Evolutionary conservation across 2,888 invertebrate genomes (phyloP), one percentile per base, ranked within the genome.

Genomic region (Cerceris ruficornis): DNA sequence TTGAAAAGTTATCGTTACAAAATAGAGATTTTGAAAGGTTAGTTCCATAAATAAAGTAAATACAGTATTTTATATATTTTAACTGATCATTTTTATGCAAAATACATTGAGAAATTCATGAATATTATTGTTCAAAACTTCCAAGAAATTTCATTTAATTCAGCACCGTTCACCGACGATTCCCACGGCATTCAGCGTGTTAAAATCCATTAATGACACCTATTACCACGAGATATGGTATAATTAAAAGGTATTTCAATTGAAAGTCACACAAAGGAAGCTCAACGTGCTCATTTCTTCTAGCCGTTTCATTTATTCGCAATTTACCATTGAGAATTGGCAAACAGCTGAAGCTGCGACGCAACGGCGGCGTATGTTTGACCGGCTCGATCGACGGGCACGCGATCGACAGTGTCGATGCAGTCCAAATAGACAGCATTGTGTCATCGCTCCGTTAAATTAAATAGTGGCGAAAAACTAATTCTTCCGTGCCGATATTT

Each of bases 361-460:
- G 69, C 41, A 82, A 60, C 14, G 78, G 49, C 50, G 83, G 67
- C 64, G 75, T 67, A 69, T 70, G 59, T 72, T 79, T 72, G 79
- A 46, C 52, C 13, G 80, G 69, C 41, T 84, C 83, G 81, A 81
- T 78, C 61, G 87, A 77, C 39, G 84, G 81, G 52, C 86, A 85
- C 28, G 86, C 87, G 74, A 89, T 85, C 85, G 90, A 90, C 85
- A 90, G 54, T 50, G 88, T 86, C 85, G 88, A 89, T 61, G 87
- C 89, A 55, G 88, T 89, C 86, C 89, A 86, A 65, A 90, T 90
- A 54, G 90, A 90, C 72, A 90, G 78, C 90, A 90, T 90, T 75
- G 80, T 87, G 78, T 81, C 87, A 88, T 88, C 65, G 62, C 65
- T 77, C 1, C 17, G 4, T 55, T n/a, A 52, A 46, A 11, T 52